phyloP scores from a whole-genome alignment of 2,888 invertebrate genomes.

The Macrosoma leucophasiata region DNA sequence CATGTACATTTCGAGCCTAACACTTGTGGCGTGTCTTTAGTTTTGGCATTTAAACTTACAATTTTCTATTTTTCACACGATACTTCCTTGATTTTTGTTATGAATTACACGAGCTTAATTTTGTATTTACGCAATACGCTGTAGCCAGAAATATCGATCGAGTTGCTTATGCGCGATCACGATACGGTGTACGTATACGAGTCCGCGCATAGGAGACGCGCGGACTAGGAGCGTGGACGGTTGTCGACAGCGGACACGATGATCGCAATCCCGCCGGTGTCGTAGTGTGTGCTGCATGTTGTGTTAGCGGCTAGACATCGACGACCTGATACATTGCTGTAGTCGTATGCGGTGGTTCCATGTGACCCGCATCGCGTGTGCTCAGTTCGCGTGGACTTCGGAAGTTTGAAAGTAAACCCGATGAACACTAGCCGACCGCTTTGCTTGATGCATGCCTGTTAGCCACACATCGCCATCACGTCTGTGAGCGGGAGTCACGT shows the following conservation, averaged over 20 bases:
- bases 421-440: too few relatives aligned
- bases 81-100: slow-evolving; percentile 45
- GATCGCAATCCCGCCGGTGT: slow-evolving; percentile 71
- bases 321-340: slow-evolving; percentile 18
- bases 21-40: slow-evolving; percentile 64
- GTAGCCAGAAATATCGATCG: slow-evolving; percentile 39
- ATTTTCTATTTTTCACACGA: slow-evolving; percentile 50
- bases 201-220: neutral
- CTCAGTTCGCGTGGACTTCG: too few relatives aligned
- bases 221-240: slow-evolving; percentile 11
- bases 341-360: too few relatives aligned
- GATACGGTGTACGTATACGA: slow-evolving; percentile 24
- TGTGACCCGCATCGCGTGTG: too few relatives aligned
- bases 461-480: too few relatives aligned
- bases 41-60: slow-evolving; percentile 44
- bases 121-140: slow-evolving; percentile 57
- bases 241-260: slow-evolving; percentile 50
- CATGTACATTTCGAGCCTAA: slow-evolving; percentile 45
- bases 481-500: too few relatives aligned
- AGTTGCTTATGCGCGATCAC: slow-evolving; percentile 50
- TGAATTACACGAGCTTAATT: slow-evolving; percentile 57
- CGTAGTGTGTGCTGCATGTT: slow-evolving; percentile 54
- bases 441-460: too few relatives aligned
- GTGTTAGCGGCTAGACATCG: slow-evolving; percentile 33
- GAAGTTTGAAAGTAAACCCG: too few relatives aligned